Evolutionary conservation across 2,888 invertebrate genomes (phyloP).

Genomic region (Agonopterix subpropinquella): DNA sequence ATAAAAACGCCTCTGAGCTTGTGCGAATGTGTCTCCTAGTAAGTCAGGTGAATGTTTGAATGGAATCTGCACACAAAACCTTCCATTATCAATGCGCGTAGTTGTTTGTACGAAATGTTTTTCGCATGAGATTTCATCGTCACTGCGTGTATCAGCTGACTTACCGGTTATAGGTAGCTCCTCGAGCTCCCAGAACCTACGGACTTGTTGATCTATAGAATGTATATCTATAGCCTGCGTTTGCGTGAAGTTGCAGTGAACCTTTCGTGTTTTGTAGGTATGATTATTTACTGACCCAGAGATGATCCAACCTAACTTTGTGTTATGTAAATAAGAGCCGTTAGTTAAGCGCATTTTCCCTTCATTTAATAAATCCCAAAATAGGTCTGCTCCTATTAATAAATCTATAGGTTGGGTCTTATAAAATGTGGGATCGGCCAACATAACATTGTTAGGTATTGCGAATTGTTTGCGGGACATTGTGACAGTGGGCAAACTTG

Average conservation of each 20-base stretch:
- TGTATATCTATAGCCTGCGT: not conserved
- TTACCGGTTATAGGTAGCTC: slow-evolving; percentile 1
- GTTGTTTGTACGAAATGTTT: slow-evolving; percentile 8
- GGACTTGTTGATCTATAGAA: slow-evolving; percentile 7
- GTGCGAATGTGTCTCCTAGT: slow-evolving; percentile 1
- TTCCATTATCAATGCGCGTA: slow-evolving; percentile 3
- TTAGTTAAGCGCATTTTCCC: slow-evolving; percentile 5
- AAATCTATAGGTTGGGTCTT: slow-evolving; percentile 5
- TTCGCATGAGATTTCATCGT: slow-evolving; percentile 7
- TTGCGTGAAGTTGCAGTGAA: slow-evolving; percentile 10
- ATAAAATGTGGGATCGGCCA: slow-evolving; percentile 2
- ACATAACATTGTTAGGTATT: slow-evolving; percentile 6
- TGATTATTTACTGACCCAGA: slow-evolving; percentile 4
- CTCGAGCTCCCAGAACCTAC: slow-evolving; percentile 13
- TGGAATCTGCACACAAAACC: slow-evolving; percentile 5
- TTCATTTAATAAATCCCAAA: slow-evolving; percentile 1
- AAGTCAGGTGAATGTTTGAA: slow-evolving; percentile 3
- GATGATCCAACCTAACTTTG: slow-evolving; percentile 12
- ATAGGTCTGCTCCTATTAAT: slow-evolving; percentile 6
- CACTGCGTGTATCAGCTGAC: not conserved
- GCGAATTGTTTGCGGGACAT: too few species aligned
- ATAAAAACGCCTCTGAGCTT: slow-evolving; percentile 4
- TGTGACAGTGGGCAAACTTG: too few species aligned
- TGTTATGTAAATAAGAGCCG: slow-evolving; percentile 5
- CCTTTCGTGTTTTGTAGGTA: slow-evolving; percentile 1